phyloP scores from a whole-genome alignment of 2,113 vertebrate genomes.

The Alectura lathami region DNA sequence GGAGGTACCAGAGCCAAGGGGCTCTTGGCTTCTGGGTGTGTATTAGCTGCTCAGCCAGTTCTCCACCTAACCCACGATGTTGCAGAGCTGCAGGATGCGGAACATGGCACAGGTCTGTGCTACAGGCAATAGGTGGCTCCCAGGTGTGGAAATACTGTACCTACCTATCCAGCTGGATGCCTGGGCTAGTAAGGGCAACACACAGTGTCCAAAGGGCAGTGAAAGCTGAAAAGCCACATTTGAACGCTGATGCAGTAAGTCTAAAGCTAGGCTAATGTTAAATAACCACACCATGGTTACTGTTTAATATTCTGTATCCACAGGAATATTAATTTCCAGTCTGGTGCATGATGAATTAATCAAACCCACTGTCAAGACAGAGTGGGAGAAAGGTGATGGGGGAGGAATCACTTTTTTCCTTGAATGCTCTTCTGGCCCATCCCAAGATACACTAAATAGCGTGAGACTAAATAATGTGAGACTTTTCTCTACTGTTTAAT shows the following conservation, averaged over 20 bases:
- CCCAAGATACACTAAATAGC: neutral
- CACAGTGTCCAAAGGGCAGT: neutral
- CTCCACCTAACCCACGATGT: neutral
- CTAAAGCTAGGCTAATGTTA: neutral
- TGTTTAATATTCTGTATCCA: neutral
- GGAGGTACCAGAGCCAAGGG: neutral
- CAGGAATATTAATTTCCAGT: neutral
- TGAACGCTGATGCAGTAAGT: accelerated
- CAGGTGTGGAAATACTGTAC: accelerated
- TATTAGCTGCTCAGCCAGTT: neutral
- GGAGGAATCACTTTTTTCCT: neutral
- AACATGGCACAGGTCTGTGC: accelerated
- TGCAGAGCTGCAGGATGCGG: neutral
- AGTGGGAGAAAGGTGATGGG: neutral
- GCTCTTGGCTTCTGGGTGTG: neutral
- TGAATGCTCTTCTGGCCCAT: neutral
- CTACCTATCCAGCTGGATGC: accelerated
- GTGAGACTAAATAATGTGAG: neutral
- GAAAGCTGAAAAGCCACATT: neutral
- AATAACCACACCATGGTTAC: neutral
- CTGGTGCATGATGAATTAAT: neutral
- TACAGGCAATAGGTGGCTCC: neutral
- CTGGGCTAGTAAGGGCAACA: neutral
- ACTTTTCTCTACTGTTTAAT: neutral
- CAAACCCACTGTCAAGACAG: neutral